Percentiles rank a stretch among this genome's conserved stretches.
Conservation (phyloP, 1,140 invertebrate species). For the Pogonomyrmex barbatus region DNA sequence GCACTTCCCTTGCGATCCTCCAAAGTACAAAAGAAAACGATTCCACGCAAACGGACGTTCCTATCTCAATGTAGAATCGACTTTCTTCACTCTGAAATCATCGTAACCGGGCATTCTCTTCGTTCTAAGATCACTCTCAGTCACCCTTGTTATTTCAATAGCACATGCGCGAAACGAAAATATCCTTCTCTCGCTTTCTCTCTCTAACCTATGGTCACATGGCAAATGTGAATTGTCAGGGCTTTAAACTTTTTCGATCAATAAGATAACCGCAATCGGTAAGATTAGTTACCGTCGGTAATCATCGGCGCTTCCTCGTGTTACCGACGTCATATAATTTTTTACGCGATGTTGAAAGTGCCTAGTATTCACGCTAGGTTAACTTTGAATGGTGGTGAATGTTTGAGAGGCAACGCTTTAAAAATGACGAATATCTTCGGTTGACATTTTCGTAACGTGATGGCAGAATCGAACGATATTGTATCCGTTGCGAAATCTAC, state of each 20-base stretch:
- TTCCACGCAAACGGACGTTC: background rate
- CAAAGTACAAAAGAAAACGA: background rate
- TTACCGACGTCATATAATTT: background rate
- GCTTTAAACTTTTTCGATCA: background rate
- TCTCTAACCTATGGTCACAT: background rate
- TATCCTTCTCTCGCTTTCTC: background rate
- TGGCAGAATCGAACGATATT: constrained; percentile 12
- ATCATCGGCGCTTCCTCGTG: background rate
- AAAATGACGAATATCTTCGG: constrained; percentile 35
- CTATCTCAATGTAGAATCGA: background rate
- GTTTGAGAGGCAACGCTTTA: constrained; percentile 6
- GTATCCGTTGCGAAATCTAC: background rate
- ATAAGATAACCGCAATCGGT: background rate
- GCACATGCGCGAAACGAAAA: constrained; percentile 7
- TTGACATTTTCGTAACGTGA: background rate
- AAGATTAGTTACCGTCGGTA: background rate
- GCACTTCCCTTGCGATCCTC: background rate
- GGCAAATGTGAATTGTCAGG: background rate
- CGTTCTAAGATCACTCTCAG: background rate
- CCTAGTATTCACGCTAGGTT: too few species aligned
- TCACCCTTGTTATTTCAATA: background rate
- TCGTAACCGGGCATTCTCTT: background rate
- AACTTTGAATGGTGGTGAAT: background rate
- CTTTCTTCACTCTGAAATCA: background rate
- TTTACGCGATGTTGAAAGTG: background rate